Evolutionary conservation across 2,113 vertebrate species (phyloP).

Genomic region (Dicaeum eximium): DNA sequence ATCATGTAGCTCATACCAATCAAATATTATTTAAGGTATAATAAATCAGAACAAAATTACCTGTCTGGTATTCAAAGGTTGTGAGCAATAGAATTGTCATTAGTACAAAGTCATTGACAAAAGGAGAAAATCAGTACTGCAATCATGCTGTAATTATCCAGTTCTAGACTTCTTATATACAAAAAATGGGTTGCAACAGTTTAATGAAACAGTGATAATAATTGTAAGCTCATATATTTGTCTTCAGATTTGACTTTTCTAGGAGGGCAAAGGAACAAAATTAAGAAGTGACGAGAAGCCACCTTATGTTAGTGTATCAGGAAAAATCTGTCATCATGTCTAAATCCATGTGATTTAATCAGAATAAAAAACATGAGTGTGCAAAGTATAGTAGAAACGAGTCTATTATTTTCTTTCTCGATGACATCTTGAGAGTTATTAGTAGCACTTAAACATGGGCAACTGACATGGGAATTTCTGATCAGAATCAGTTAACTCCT

Average conservation of each 20-base stretch:
- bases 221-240: conserved; percentile 11
- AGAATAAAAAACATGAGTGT: not conserved
- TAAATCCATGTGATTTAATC: not conserved
- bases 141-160: conserved; percentile 12
- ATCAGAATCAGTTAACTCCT: not conserved
- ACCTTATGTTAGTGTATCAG: not conserved
- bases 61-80: conserved; percentile 48
- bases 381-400: not conserved
- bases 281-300: not conserved
- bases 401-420: not conserved
- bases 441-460: not conserved
- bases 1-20: conserved; percentile 7
- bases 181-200: conserved; percentile 13
- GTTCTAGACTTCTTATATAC: conserved; percentile 19
- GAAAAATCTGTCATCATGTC: not conserved
- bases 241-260: not conserved
- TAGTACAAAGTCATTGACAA: conserved; percentile 6
- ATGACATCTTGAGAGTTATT: not conserved
- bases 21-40: conserved; percentile 41
- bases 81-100: conserved; percentile 4
- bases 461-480: not conserved
- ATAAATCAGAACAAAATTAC: conserved; percentile 56
- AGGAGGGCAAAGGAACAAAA: conserved; percentile 22
- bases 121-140: conserved; percentile 38
- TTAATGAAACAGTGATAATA: conserved; percentile 39